These are phyloP conservation scores for Eupeodes corollae DNA, from an alignment of 1,140 invertebrate genomes.

Conservation along the genomic window DNA sequence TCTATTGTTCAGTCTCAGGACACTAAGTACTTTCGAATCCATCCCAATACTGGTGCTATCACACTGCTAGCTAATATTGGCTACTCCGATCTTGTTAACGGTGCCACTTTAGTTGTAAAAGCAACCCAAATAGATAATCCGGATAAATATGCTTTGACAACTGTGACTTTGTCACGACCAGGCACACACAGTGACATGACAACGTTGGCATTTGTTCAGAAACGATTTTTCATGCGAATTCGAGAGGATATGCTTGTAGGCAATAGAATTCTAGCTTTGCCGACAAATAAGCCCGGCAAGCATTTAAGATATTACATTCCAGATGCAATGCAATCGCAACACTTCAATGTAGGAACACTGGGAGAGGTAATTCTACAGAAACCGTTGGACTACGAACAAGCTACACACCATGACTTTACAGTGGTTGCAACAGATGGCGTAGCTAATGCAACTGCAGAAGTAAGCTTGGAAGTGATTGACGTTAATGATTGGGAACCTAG, in stretches of 20 bases:
- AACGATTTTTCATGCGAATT: conserved; percentile 56
- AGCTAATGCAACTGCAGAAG: conserved; percentile 42
- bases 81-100: conserved; percentile 49
- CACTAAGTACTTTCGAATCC: conserved; percentile 38
- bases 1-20: conserved; percentile 42
- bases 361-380: conserved; percentile 70
- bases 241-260: conserved; percentile 65
- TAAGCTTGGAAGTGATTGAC: conserved; percentile 72
- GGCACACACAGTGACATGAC: conserved; percentile 37
- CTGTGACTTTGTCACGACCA: conserved; percentile 50
- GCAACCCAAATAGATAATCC: conserved; percentile 78
- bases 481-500: conserved; percentile 89
- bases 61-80: conserved; percentile 46
- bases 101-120: conserved; percentile 60
- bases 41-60: conserved; percentile 52
- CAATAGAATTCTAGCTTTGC: conserved; percentile 51
- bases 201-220: conserved; percentile 54
- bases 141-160: conserved; percentile 75
- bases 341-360: conserved; percentile 55
- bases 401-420: conserved; percentile 58
- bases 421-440: conserved; percentile 74
- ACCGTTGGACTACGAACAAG: conserved; percentile 69
- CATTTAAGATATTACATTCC: conserved; percentile 35
- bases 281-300: conserved; percentile 50
- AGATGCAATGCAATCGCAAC: conserved; percentile 30